Percentiles rank a stretch among this genome's conserved stretches.
Conservation (phyloP, 2,113 vertebrate genomes). For the Calyptomena viridis region DNA sequence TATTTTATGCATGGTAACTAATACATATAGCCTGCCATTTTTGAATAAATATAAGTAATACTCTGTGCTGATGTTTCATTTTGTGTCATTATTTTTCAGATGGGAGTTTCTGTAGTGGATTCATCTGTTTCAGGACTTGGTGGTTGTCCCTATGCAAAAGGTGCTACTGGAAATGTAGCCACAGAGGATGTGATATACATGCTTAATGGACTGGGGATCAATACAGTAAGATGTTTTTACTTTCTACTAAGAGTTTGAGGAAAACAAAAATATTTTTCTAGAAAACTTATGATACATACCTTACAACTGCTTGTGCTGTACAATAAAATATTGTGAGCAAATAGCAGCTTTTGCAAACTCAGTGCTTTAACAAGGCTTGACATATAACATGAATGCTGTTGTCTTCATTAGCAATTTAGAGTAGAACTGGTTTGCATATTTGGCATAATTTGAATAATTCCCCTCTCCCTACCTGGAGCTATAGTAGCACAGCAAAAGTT, state of each 20-base stretch:
- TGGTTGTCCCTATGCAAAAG: constrained; percentile 91
- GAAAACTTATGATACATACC: rapidly evolving
- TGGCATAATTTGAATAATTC: background rate
- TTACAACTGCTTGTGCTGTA: background rate
- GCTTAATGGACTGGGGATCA: constrained; percentile 90
- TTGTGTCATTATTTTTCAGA: constrained; percentile 77
- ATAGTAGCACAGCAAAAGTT: background rate
- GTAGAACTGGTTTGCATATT: background rate
- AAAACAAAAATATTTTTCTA: background rate
- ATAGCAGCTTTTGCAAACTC: background rate
- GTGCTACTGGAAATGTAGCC: constrained; percentile 93
- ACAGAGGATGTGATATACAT: constrained; percentile 95
- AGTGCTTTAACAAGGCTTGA: background rate
- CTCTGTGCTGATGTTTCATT: constrained; percentile 10
- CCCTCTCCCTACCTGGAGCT: background rate
- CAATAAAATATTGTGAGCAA: background rate
- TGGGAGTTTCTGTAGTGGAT: constrained; percentile 92
- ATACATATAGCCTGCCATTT: background rate
- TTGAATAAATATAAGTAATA: background rate
- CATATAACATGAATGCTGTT: background rate
- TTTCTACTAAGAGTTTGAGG: background rate
- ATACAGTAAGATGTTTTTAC: constrained; percentile 83
- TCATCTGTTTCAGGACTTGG: constrained; percentile 91
- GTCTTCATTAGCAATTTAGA: background rate
- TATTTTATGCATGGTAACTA: background rate